Evolutionary conservation across 2,888 invertebrate genomes (phyloP).

Genomic region (Pyrrhopygopsis socrates): DNA sequence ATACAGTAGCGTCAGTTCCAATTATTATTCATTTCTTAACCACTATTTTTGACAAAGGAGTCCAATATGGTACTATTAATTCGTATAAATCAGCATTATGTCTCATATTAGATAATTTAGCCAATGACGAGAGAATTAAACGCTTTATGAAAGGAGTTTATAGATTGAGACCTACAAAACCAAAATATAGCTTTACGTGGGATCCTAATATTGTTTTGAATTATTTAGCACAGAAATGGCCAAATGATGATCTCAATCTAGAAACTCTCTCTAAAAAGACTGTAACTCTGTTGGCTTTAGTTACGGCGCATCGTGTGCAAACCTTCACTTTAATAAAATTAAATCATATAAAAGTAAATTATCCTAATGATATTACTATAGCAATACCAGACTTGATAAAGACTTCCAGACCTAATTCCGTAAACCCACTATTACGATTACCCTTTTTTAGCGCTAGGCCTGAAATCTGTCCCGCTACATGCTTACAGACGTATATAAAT

Average conservation of each 20-base stretch:
- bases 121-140: slow-evolving; percentile 7
- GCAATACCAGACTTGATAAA: slow-evolving; percentile 15
- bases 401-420: slow-evolving; percentile 2
- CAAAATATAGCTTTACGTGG: slow-evolving; percentile 52
- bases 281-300: slow-evolving; percentile 76
- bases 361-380: background rate
- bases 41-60: slow-evolving; percentile 1
- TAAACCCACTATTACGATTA: slow-evolving; percentile 8
- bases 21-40: slow-evolving; percentile 18
- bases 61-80: slow-evolving; percentile 31
- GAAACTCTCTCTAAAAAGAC: slow-evolving; percentile 72
- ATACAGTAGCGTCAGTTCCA: background rate
- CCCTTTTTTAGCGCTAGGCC: slow-evolving; percentile 50
- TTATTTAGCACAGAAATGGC: slow-evolving; percentile 27
- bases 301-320: slow-evolving; percentile 78
- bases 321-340: slow-evolving; percentile 75
- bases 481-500: slow-evolving; percentile 32
- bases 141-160: slow-evolving; percentile 27
- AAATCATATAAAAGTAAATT: background rate
- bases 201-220: slow-evolving; percentile 37
- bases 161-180: slow-evolving; percentile 15
- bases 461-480: slow-evolving; percentile 56
- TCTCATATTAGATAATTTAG: background rate
- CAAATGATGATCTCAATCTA: slow-evolving; percentile 54
- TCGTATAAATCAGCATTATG: slow-evolving; percentile 8